phyloP scores from a whole-genome alignment of 1,140 invertebrate species.

The Cryptotermes secundus region DNA sequence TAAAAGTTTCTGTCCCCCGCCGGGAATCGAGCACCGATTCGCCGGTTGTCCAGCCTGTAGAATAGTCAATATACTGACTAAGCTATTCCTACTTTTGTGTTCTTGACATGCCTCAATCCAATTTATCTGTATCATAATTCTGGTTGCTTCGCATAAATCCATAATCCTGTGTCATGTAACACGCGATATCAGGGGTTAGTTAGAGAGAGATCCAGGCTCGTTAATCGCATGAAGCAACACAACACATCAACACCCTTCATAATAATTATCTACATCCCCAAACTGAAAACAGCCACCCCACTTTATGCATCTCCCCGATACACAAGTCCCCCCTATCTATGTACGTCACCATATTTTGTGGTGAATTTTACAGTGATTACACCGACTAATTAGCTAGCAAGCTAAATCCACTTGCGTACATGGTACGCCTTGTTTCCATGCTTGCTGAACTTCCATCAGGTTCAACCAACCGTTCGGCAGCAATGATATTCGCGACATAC shows the following conservation, averaged over 20 bases:
- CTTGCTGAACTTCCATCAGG: not conserved
- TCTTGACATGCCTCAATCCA: not conserved
- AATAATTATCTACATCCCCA: conserved; percentile 17
- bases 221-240: conserved; percentile 7
- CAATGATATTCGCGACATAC: not conserved
- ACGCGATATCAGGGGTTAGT: not conserved
- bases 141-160: not conserved
- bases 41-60: too few relatives aligned
- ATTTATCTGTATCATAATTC: not conserved
- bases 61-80: too few relatives aligned
- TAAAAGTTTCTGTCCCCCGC: too few relatives aligned
- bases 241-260: conserved; percentile 16
- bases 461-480: not conserved
- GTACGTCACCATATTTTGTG: conserved; percentile 5
- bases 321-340: conserved; percentile 19
- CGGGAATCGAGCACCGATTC: too few relatives aligned
- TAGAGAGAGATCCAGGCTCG: not conserved
- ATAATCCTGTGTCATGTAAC: not conserved
- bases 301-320: not conserved
- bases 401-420: not conserved
- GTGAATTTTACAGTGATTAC: conserved; percentile 28
- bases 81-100: too few relatives aligned
- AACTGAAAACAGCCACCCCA: not conserved
- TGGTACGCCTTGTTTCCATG: conserved; percentile 5
- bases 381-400: conserved; percentile 24